Percentiles rank a stretch among this genome's conserved stretches.
phyloP scores from a whole-genome alignment of 2,888 invertebrate genomes.

The Lordiphosa andalusiaca region DNA sequence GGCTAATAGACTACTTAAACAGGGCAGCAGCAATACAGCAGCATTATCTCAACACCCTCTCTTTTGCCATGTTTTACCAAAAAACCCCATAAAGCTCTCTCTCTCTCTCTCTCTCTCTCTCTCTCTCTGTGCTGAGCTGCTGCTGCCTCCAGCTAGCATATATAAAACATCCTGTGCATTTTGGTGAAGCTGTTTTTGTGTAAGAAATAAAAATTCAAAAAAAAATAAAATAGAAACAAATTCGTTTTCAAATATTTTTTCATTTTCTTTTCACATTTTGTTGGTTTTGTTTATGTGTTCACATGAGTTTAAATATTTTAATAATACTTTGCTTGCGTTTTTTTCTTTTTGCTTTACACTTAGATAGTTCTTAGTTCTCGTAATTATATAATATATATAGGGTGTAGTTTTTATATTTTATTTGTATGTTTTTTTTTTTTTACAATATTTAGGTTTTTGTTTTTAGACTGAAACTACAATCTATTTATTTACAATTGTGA shows the following conservation, averaged over 20 bases:
- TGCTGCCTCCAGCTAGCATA: too few relatives aligned
- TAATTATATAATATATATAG: conserved; percentile 9
- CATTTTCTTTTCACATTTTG: conserved; percentile 16
- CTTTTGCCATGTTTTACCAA: too few relatives aligned
- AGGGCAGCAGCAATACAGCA: too few relatives aligned
- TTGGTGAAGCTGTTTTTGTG: conserved; percentile 8
- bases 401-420: background rate
- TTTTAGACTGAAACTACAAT: conserved; percentile 16
- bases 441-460: conserved; percentile 30
- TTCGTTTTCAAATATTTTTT: conserved; percentile 13
- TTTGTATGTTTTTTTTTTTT: conserved; percentile 12
- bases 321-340: conserved; percentile 61
- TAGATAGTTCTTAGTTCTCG: conserved; percentile 27
- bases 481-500: conserved; percentile 29
- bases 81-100: too few relatives aligned
- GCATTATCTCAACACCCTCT: too few relatives aligned
- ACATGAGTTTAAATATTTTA: conserved; percentile 58
- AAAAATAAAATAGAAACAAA: conserved; percentile 29
- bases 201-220: conserved; percentile 6
- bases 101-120: too few relatives aligned
- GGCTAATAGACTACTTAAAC: too few relatives aligned
- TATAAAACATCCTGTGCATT: background rate
- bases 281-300: conserved; percentile 25
- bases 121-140: too few relatives aligned
- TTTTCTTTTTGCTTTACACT: conserved; percentile 46